These are phyloP conservation scores for Protonibea diacanthus DNA, from an alignment of 2,797 vertebrate species.

Conservation along the genomic window DNA sequence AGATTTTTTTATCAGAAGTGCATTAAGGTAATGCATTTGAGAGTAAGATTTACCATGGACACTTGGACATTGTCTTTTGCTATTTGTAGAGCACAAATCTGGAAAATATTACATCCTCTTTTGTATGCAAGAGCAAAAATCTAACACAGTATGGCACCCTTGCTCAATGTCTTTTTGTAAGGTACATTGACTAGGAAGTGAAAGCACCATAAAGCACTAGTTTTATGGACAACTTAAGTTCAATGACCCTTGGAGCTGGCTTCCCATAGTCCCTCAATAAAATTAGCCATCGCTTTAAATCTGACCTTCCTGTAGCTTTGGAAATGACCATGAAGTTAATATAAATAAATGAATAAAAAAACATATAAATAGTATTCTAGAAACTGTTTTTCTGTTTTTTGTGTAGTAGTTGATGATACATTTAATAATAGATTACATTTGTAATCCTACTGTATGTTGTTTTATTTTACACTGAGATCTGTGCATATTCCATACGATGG, in stretches of 20 bases:
- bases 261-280: slow-evolving; percentile 5
- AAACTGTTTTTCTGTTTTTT: no score
- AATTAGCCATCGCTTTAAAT: slow-evolving; percentile 10
- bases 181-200: slow-evolving; percentile 50
- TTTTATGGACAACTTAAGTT: slow-evolving; percentile 56
- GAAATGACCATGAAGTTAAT: background rate
- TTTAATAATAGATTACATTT: background rate
- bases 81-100: slow-evolving; percentile 23
- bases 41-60: background rate
- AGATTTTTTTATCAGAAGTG: slow-evolving; percentile 6
- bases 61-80: background rate
- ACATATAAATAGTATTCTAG: no score
- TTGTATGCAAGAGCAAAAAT: slow-evolving; percentile 24
- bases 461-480: background rate
- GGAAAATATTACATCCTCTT: background rate
- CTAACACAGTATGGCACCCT: slow-evolving; percentile 40
- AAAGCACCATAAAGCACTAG: slow-evolving; percentile 52
- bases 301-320: slow-evolving; percentile 33
- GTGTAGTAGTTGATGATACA: background rate
- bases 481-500: background rate
- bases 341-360: background rate
- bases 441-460: background rate
- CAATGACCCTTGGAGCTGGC: slow-evolving; percentile 57
- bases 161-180: slow-evolving; percentile 45
- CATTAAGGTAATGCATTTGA: slow-evolving; percentile 10